Percentiles rank a stretch among this genome's conserved stretches.
These are phyloP conservation scores for Nebria ingens DNA, from an alignment of 1,140 invertebrate species.

Conservation along the genomic window DNA sequence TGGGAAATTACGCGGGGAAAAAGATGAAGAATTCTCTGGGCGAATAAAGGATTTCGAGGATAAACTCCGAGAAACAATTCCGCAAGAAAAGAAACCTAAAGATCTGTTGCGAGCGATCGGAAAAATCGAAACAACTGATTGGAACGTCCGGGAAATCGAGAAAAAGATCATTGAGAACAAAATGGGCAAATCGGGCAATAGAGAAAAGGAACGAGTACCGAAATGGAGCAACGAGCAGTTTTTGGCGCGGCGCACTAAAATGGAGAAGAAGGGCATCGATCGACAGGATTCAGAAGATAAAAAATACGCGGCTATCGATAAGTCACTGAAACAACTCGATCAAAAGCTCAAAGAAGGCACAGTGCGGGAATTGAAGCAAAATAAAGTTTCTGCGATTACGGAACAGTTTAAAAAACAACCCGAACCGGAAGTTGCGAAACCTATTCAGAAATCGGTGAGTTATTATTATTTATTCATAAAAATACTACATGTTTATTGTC, in stretches of 20 bases:
- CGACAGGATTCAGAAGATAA: constrained; percentile 47
- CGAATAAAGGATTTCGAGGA: constrained; percentile 58
- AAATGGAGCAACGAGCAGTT: constrained; percentile 86
- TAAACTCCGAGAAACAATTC: constrained; percentile 46
- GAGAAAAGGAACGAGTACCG: constrained; percentile 68
- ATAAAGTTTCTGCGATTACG: constrained; percentile 81
- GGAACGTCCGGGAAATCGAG: constrained; percentile 86
- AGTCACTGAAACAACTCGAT: constrained; percentile 66
- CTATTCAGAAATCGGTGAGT: constrained; percentile 50
- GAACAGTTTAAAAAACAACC: constrained; percentile 64
- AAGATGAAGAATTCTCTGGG: constrained; percentile 59
- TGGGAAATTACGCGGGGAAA: constrained; percentile 41
- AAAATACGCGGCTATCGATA: constrained; percentile 67
- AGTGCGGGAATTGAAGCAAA: constrained; percentile 57
- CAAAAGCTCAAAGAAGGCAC: constrained; percentile 71
- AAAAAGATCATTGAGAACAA: constrained; percentile 82
- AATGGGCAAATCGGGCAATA: constrained; percentile 51
- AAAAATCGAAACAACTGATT: constrained; percentile 82
- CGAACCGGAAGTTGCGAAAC: constrained; percentile 39
- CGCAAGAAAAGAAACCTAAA: constrained; percentile 67
- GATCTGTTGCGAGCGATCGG: constrained; percentile 79
- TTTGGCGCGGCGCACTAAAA: constrained; percentile 66
- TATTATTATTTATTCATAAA: constrained; percentile 2
- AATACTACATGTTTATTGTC: too few species aligned
- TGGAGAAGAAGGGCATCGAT: constrained; percentile 52